Evolutionary conservation across 2,797 vertebrate species (phyloP), one percentile per base, ranked within the genome.

Genomic region (Pseudochirops corinnae): DNA sequence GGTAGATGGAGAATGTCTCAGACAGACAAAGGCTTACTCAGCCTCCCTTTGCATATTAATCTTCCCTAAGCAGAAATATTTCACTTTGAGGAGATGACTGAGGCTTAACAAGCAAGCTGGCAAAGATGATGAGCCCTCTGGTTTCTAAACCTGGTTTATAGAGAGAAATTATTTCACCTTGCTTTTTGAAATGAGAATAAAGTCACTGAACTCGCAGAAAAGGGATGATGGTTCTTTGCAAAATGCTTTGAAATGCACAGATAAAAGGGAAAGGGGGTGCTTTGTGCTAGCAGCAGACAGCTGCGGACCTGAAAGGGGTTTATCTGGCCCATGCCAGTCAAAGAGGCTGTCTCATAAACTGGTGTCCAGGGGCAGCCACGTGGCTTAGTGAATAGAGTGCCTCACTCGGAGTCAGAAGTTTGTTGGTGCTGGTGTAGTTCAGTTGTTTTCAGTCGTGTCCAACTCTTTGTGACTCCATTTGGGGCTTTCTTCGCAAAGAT

Each of bases 111-210:
- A 50, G 0, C 24, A 50, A 93, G 46, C 56, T 90, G 82, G 56
- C 10, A 39, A 74, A 62, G n/a, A 9, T 92, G n/a, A 46, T 3
- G 24, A 26, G 28, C 92, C 56, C 60, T 95, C 74, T 92, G 50
- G 28, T 93, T 93, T 92, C 93, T 90, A 87, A 92, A 91, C 12
- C 33, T 90, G 90, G 92, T 24, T 33, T 90, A 56, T 90, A 39
- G n/a, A 46, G 94, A 31, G 56, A 94, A 96, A 95, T 95, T 28
- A 91, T 62, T 95, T 90, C 92, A 94, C 94, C 92, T 94, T 92
- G 55, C 93, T 56, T 96, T 96, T 82, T 92, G 58, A 96, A 95
- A 91, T 39, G 14, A 12, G 26, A 9, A 53, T 11, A 21, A 62
- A 60, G 52, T 31, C 39, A 92, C 18, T 55, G 82, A 82, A 82